A percentile compares a stretch with the other conserved stretches of the same genome.
Evolutionary conservation across 2,888 invertebrate genomes (phyloP).

Genomic region (Bugulina stolonifera): DNA sequence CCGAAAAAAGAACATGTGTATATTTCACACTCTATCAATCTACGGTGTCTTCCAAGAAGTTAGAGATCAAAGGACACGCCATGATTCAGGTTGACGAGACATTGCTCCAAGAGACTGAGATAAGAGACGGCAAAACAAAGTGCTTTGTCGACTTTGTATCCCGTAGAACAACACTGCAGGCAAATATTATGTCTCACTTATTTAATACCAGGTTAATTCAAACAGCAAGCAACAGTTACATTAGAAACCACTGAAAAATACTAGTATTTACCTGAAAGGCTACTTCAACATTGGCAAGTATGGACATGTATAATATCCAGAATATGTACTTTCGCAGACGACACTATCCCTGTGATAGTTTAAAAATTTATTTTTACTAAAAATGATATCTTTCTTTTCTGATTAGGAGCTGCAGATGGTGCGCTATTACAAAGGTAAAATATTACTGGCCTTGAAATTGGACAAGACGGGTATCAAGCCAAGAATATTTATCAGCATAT

Average conservation of each 20-base stretch:
- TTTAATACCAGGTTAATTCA: too few relatives aligned
- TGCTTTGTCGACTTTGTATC: conserved; percentile 3
- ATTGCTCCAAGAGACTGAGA: neutral
- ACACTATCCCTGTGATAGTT: too few relatives aligned
- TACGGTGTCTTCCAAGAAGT: neutral
- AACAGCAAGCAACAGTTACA: too few relatives aligned
- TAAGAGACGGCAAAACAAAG: neutral
- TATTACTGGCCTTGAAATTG: neutral
- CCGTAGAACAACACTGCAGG: neutral
- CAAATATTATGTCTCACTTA: too few relatives aligned
- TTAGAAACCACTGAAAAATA: too few relatives aligned
- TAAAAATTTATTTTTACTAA: too few relatives aligned
- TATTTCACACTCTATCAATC: conserved; percentile 3
- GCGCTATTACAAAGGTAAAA: conserved; percentile 2
- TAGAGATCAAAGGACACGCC: neutral
- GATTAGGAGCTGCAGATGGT: conserved; percentile 1
- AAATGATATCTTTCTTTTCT: too few relatives aligned
- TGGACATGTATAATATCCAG: too few relatives aligned
- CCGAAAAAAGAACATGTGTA: neutral
- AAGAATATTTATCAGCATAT: neutral
- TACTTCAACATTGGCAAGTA: too few relatives aligned
- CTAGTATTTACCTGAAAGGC: too few relatives aligned
- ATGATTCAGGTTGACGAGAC: neutral
- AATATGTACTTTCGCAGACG: too few relatives aligned
- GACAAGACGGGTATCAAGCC: neutral